Evolutionary conservation across 2,113 vertebrate genomes (phyloP).

Genomic region (Bufo gargarizans): DNA sequence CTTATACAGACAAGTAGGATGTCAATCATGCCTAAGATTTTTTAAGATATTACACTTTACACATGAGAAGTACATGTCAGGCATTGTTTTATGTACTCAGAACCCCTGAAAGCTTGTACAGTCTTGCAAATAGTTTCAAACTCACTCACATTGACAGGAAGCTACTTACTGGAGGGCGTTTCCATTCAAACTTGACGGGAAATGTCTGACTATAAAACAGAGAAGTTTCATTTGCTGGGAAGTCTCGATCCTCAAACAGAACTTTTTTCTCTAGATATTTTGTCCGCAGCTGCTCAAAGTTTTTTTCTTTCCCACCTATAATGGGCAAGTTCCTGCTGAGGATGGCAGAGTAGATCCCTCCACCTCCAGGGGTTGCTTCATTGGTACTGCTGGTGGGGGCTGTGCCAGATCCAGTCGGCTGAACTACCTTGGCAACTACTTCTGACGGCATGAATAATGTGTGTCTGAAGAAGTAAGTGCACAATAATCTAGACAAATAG

Average conservation of each 20-base stretch:
- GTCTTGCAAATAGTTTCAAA: background rate
- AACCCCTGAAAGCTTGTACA: background rate
- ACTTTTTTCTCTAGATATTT: slow-evolving; percentile 88
- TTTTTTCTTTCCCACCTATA: slow-evolving; percentile 87
- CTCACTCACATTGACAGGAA: background rate
- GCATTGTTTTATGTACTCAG: background rate
- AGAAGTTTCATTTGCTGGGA: slow-evolving; percentile 88
- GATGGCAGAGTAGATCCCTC: slow-evolving; percentile 91
- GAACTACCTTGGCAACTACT: slow-evolving; percentile 65
- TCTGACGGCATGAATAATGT: slow-evolving; percentile 69
- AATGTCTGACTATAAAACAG: slow-evolving; percentile 87
- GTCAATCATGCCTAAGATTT: background rate
- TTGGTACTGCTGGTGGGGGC: slow-evolving; percentile 61
- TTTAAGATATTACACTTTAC: background rate
- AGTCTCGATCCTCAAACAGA: slow-evolving; percentile 92
- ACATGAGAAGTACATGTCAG: background rate
- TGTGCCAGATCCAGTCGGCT: slow-evolving; percentile 72
- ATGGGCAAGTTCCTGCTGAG: slow-evolving; percentile 91
- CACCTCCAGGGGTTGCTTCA: slow-evolving; percentile 61
- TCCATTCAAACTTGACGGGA: slow-evolving; percentile 90
- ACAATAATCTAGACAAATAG: background rate
- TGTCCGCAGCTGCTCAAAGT: slow-evolving; percentile 86
- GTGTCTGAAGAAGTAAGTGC: background rate
- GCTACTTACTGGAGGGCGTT: slow-evolving; percentile 89
- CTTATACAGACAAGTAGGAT: background rate